phyloP scores from a whole-genome alignment of 2,888 invertebrate genomes.

The Hirtodrosophila duncani region DNA sequence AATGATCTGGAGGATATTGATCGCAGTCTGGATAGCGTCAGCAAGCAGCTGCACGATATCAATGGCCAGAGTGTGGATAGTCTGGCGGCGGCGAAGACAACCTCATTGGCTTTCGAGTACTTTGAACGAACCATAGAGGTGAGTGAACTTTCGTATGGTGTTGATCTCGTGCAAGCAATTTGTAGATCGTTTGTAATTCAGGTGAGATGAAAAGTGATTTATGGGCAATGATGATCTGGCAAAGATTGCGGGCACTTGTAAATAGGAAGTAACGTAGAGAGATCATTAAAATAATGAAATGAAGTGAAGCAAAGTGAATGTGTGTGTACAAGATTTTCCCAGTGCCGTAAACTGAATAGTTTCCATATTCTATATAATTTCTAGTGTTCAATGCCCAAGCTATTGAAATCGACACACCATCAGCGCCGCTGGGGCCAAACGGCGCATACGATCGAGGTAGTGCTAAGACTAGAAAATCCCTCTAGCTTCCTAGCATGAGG shows the following conservation, averaged over 20 bases:
- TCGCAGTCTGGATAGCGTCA: slow-evolving; percentile 84
- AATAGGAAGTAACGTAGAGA: no score
- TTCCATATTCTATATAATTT: slow-evolving; percentile 35
- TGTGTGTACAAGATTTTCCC: no score
- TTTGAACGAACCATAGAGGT: slow-evolving; percentile 89
- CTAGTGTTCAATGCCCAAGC: slow-evolving; percentile 74
- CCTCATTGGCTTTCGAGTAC: slow-evolving; percentile 85
- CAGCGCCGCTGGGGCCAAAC: slow-evolving; percentile 73
- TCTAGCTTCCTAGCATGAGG: slow-evolving; percentile 16
- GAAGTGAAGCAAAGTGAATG: no score
- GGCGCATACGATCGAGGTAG: slow-evolving; percentile 67
- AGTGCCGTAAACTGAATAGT: no score
- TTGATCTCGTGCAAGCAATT: no score
- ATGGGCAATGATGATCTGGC: no score
- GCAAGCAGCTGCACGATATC: slow-evolving; percentile 82
- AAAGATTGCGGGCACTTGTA: no score
- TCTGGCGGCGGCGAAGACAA: slow-evolving; percentile 84
- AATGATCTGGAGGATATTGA: slow-evolving; percentile 86
- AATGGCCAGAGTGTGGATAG: slow-evolving; percentile 86
- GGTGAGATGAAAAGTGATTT: no score
- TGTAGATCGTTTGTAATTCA: no score
- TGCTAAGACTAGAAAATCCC: slow-evolving; percentile 11
- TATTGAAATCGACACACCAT: slow-evolving; percentile 67
- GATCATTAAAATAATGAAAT: no score
- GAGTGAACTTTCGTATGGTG: slow-evolving; percentile 62